phyloP scores from a whole-genome alignment of 2,113 vertebrate species.

The Python bivittatus region DNA sequence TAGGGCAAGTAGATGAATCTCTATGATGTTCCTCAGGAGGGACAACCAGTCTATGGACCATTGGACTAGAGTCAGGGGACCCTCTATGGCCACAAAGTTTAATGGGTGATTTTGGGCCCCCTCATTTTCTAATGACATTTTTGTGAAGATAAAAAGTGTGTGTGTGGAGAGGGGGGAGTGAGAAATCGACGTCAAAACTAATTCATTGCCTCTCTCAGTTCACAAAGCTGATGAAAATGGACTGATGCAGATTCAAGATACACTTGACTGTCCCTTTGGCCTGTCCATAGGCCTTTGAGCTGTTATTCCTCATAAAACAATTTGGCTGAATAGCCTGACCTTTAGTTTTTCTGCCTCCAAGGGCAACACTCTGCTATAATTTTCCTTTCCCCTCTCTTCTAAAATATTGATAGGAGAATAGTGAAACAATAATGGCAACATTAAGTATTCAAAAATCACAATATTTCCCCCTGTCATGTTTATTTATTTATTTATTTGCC shows the following conservation, averaged over 20 bases:
- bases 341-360: not conserved
- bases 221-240: not conserved
- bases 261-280: not conserved
- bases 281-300: not conserved
- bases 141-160: not conserved
- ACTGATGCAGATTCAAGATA: not conserved
- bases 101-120: not conserved
- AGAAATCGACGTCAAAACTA: not conserved
- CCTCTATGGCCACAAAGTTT: not conserved
- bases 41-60: not conserved
- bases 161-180: not conserved
- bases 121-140: not conserved
- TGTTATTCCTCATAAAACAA: not conserved
- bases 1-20: not conserved
- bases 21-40: not conserved
- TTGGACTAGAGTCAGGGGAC: not conserved
- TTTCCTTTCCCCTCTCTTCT: not conserved
- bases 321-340: not conserved
- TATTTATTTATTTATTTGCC: not conserved
- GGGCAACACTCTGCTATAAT: not conserved
- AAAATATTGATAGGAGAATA: conserved; percentile 1
- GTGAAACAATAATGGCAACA: not conserved
- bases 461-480: not conserved
- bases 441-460: conserved; percentile 14
- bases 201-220: not conserved